phyloP scores from a whole-genome alignment of 2,113 vertebrate genomes.

The Egretta garzetta region DNA sequence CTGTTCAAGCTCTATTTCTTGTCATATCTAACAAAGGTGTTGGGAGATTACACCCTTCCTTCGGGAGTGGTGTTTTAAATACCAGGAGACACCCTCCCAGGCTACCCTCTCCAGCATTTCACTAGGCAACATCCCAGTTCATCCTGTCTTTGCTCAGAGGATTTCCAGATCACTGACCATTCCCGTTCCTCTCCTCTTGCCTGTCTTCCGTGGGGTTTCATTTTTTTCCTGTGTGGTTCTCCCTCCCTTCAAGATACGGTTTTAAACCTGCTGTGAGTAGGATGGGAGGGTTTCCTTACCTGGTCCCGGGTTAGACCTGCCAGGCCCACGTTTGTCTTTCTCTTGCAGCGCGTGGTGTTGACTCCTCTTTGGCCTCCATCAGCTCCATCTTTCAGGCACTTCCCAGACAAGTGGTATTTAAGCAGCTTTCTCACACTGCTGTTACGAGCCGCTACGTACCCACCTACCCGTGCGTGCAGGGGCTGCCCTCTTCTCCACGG shows the following conservation, averaged over 20 bases:
- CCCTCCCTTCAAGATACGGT: background rate
- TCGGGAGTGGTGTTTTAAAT: background rate
- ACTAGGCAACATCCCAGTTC: background rate
- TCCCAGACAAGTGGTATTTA: background rate
- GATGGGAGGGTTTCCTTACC: background rate
- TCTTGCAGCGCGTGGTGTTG: background rate
- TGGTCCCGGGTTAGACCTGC: background rate
- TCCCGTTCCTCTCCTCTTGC: background rate
- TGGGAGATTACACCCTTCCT: background rate
- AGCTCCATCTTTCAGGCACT: background rate
- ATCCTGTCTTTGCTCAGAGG: background rate
- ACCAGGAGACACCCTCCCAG: background rate
- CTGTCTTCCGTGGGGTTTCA: background rate
- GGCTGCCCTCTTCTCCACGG: background rate
- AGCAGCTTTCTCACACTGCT: background rate
- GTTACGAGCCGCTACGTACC: rapidly evolving
- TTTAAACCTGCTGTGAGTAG: background rate
- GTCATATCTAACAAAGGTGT: background rate
- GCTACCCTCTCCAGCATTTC: background rate
- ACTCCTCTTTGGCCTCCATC: background rate
- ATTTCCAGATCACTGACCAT: background rate
- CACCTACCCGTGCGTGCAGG: background rate
- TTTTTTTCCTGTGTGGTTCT: background rate
- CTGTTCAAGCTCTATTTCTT: background rate
- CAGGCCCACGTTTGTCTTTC: background rate